Evolutionary conservation across 2,888 invertebrate genomes (phyloP), one percentile per base, ranked within the genome.

Genomic region (Napeogenes sylphis): DNA sequence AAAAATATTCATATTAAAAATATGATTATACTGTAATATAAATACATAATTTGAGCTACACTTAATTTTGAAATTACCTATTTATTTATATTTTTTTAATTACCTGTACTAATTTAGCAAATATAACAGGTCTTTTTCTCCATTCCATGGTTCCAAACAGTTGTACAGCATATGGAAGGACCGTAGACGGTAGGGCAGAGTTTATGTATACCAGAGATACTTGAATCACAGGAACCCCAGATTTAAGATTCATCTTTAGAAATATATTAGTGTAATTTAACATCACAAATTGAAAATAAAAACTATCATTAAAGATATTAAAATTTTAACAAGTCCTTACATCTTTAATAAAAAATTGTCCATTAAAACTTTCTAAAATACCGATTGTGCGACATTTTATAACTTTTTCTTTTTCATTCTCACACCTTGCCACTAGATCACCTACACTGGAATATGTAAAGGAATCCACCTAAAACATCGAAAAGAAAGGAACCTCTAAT

Each of bases 91-190:
- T 21, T 21, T 21, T 21, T 21, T 21, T 21, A 21, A 21, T 21
- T 21, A 21, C 21, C 81, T 89, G 85, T 51, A 89, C 35, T 38
- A 87, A 69, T 56, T 75, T 83, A 2, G 79, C 83, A 75, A 77
- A 81, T 64, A 90, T 76, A 46, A 87, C 80, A 2, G 87, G 88
- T 58, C 73, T 71, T 4, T 74, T 76, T 59, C 73, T 77, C 87
- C 88, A 87, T 59, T 82, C 80, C 55, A 86, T 56, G 6, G 75
- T 78, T 0, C 90, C 90, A 78, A 88, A 87, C 4, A 89, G 63
- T 68, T 90, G 89, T 0, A 86, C 82, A 4, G 87, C 75, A 57
- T 82, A 82, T 3, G 89, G 84, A 5, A 80, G 72, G 0, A 81
- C 71, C 0, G 76, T 77, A 5, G 81, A 80, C 30, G 73, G 77